Evolutionary conservation across 1,140 invertebrate species (phyloP).

Genomic region (Drosophila tani): DNA sequence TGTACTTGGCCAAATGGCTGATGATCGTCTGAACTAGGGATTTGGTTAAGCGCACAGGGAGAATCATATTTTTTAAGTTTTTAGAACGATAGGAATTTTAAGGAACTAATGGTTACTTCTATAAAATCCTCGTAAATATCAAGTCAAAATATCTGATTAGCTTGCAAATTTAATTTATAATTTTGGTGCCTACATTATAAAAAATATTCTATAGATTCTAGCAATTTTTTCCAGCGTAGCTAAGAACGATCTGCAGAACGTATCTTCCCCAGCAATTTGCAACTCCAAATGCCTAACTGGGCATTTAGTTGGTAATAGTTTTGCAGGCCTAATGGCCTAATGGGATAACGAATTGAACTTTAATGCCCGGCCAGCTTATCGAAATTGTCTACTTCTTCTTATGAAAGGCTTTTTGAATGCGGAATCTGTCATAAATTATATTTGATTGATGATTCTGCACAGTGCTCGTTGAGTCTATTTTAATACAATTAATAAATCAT

Average conservation of each 20-base stretch:
- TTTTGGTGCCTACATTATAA: too few species aligned
- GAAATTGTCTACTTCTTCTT: conserved; percentile 13
- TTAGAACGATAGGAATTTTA: too few species aligned
- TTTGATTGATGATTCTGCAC: conserved; percentile 41
- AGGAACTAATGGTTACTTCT: not conserved
- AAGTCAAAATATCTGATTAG: too few species aligned
- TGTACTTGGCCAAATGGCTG: conserved; percentile 40
- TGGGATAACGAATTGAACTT: conserved; percentile 49
- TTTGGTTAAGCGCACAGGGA: conserved; percentile 38
- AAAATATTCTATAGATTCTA: too few species aligned
- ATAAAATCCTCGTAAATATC: too few species aligned
- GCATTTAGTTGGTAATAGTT: conserved; percentile 67
- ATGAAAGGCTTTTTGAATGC: conserved; percentile 4
- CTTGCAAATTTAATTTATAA: too few species aligned
- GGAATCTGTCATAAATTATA: conserved; percentile 34
- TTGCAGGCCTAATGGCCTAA: conserved; percentile 57
- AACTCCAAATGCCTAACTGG: conserved; percentile 46
- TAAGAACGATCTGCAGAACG: conserved; percentile 12
- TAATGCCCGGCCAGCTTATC: conserved; percentile 31
- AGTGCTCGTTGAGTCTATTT: conserved; percentile 20
- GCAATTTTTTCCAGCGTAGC: not conserved
- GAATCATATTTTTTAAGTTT: not conserved
- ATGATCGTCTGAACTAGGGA: conserved; percentile 49
- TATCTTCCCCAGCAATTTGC: conserved; percentile 53
- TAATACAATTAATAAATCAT: conserved; percentile 46